Evolutionary conservation across 2,113 vertebrate genomes (phyloP).

Genomic region (Cisticola juncidis): DNA sequence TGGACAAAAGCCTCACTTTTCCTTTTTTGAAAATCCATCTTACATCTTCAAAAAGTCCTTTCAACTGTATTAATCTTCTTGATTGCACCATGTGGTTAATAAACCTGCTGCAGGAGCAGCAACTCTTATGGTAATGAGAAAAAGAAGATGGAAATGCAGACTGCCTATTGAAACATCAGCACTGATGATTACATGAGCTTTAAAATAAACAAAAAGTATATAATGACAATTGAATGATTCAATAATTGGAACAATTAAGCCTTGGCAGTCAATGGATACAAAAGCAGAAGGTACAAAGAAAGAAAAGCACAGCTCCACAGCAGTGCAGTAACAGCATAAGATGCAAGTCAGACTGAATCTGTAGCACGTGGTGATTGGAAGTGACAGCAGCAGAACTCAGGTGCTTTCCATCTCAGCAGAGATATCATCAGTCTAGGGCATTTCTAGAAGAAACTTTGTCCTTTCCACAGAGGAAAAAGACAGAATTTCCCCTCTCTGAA

Average conservation of each 20-base stretch:
- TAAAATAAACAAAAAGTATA: neutral
- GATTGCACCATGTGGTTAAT: slow-evolving; percentile 4
- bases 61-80: neutral
- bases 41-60: slow-evolving; percentile 6
- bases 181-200: neutral
- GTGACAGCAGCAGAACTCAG: slow-evolving; percentile 7
- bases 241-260: slow-evolving; percentile 14
- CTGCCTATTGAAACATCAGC: neutral
- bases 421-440: neutral
- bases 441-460: neutral
- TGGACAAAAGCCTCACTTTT: neutral
- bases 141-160: slow-evolving; percentile 22
- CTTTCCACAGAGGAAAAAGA: neutral
- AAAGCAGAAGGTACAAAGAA: neutral
- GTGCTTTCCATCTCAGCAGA: neutral
- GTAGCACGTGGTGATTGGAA: neutral
- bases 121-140: neutral
- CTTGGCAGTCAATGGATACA: neutral
- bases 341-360: neutral
- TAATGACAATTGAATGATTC: slow-evolving; percentile 20
- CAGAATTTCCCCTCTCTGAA: neutral
- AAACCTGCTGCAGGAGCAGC: neutral
- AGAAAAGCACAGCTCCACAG: neutral
- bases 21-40: neutral
- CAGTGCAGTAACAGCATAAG: neutral